phyloP scores from a whole-genome alignment of 1,140 invertebrate species.

The Vanessa atalanta region DNA sequence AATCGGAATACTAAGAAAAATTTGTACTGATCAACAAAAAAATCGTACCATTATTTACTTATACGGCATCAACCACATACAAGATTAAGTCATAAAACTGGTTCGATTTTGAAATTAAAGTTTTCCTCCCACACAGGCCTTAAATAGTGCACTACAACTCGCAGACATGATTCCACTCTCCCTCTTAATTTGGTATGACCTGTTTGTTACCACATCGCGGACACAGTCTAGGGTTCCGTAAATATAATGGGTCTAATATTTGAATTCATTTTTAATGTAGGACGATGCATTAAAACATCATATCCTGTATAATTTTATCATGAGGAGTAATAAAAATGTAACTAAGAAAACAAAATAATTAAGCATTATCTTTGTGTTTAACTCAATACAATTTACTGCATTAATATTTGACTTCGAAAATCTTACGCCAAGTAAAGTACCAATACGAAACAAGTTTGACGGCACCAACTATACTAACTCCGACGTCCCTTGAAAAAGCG shows the following conservation, averaged over 20 bases:
- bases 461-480: neutral
- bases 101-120: slow-evolving; percentile 33
- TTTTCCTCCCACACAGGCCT: slow-evolving; percentile 32
- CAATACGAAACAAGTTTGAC: neutral
- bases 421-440: too few relatives aligned
- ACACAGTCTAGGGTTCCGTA: slow-evolving; percentile 2
- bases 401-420: too few relatives aligned
- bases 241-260: neutral
- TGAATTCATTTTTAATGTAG: too few relatives aligned
- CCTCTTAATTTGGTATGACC: slow-evolving; percentile 49
- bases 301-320: too few relatives aligned
- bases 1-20: too few relatives aligned
- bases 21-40: too few relatives aligned
- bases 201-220: slow-evolving; percentile 7
- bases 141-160: slow-evolving; percentile 25
- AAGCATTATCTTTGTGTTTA: too few relatives aligned
- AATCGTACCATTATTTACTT: neutral
- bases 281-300: too few relatives aligned
- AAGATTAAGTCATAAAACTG: slow-evolving; percentile 14
- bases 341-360: too few relatives aligned
- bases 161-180: slow-evolving; percentile 42
- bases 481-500: neutral
- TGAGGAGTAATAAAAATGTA: too few relatives aligned
- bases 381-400: too few relatives aligned
- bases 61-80: neutral